Base-by-base conservation (phyloP, 2,888 invertebrate genomes). In the Thymelicus lineola region DNA sequence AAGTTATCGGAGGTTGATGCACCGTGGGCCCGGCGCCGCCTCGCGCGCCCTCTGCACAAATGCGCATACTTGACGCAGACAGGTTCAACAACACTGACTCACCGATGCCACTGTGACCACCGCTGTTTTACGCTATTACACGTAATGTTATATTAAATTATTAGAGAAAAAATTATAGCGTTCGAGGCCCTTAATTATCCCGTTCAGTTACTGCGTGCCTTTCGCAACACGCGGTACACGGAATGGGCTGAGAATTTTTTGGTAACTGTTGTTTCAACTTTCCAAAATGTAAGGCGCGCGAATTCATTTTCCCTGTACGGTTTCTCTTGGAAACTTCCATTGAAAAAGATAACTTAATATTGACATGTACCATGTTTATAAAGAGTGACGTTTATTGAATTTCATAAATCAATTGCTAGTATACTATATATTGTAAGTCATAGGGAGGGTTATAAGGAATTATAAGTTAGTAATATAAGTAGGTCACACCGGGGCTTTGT, bases 1-100 rank as follows among this genome's bases (percentile, higher is more conserved):
- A 89, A 89, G 88, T 88, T 90, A 89, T 90, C 83, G 86, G 88
- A 91, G 93, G 92, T 92, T 91, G 90, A 90, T 92, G 92, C 91
- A 90, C 92, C 74, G 75, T 79, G 75, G 74, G 71, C 75, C 73
- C 74, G 78, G 76, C 81, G 79, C 80, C 78, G 80, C 75, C 76
- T 71, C 80, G 74, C 81, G 80, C 80, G 82, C 81, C 77, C 85
- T 77, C 83, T 82, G 78, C 83, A 80, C 86, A 81, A 87, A 83
- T 87, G 89, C 86, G 85, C 87, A 85, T 86, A 87, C 87, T 88
- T 87, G 86, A 88, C 82, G 88, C 83, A 84, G 83, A 84, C 86
- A 89, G 87, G 91, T 90, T 91, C 92, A 91, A 90, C 88, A 90
- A 92, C 67, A 90, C 91, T 89, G 88, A 87, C 85, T 83, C 77